These are phyloP conservation scores for Polypedilum vanderplanki DNA, from an alignment of 1,140 invertebrate genomes.

Conservation along the genomic window DNA sequence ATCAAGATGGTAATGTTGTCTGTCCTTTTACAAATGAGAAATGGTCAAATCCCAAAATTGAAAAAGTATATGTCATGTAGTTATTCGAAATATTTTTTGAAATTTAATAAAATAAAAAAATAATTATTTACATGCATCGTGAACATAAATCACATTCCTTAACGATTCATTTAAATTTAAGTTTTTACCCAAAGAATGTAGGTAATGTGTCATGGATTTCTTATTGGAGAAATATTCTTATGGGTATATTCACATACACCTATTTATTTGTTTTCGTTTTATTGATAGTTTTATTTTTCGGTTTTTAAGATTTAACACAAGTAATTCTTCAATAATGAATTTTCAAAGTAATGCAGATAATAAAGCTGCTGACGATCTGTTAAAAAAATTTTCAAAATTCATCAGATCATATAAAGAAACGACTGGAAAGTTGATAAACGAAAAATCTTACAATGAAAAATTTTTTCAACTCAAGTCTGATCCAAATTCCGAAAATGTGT, in stretches of 20 bases:
- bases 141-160: not conserved
- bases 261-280: not conserved
- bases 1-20: slow-evolving; percentile 79
- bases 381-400: slow-evolving; percentile 38
- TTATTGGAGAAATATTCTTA: not conserved
- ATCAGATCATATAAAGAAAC: slow-evolving; percentile 37
- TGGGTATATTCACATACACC: not conserved
- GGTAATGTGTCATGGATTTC: not conserved
- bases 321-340: not conserved
- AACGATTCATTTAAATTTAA: not conserved
- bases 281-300: slow-evolving; percentile 30
- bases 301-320: not conserved
- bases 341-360: not conserved
- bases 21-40: slow-evolving; percentile 89
- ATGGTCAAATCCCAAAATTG: slow-evolving; percentile 80
- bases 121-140: not conserved
- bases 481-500: slow-evolving; percentile 51
- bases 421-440: slow-evolving; percentile 33
- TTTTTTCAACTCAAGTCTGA: slow-evolving; percentile 31
- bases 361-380: slow-evolving; percentile 37
- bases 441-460: not conserved
- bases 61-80: slow-evolving; percentile 94
- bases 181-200: not conserved
- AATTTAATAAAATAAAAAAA: not conserved
- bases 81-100: not conserved